phyloP scores from a whole-genome alignment of 2,888 invertebrate species.

The Acanthopleura granulata region DNA sequence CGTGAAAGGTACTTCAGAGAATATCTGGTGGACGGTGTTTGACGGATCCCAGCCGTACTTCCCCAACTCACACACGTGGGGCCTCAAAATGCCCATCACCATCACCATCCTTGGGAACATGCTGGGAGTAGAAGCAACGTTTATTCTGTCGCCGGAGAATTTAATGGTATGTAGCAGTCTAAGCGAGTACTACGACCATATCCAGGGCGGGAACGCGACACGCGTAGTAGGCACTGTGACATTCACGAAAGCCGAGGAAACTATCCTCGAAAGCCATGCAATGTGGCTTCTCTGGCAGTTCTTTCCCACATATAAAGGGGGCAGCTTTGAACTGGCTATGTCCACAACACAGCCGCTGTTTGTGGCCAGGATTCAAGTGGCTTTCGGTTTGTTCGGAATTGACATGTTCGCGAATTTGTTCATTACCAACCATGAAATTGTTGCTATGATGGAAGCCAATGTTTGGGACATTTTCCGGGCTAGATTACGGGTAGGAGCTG shows the following conservation, averaged over 20 bases:
- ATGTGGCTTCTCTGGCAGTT: not conserved
- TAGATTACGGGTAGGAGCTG: not conserved
- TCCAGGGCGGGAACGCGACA: not conserved
- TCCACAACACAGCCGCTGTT: not conserved
- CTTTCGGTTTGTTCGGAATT: not conserved
- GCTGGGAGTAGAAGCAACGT: not conserved
- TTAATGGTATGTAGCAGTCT: not conserved
- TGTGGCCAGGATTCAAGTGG: not conserved
- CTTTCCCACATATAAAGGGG: not conserved
- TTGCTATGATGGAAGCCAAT: not conserved
- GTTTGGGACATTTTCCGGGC: constrained; percentile 7
- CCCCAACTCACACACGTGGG: not conserved
- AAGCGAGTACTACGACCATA: not conserved
- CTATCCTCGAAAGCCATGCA: too few species aligned
- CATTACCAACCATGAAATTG: constrained; percentile 2
- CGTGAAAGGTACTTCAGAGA: not conserved
- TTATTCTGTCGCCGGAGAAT: not conserved
- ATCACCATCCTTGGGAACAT: not conserved
- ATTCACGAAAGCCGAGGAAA: not conserved
- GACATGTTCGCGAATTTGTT: not conserved
- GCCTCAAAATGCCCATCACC: not conserved
- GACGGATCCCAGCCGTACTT: not conserved
- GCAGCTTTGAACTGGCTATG: not conserved
- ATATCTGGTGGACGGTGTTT: not conserved
- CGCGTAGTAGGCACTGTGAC: not conserved